These are phyloP conservation scores for Zosterops hypoxanthus DNA, from an alignment of 2,113 vertebrate species.

Conservation along the genomic window DNA sequence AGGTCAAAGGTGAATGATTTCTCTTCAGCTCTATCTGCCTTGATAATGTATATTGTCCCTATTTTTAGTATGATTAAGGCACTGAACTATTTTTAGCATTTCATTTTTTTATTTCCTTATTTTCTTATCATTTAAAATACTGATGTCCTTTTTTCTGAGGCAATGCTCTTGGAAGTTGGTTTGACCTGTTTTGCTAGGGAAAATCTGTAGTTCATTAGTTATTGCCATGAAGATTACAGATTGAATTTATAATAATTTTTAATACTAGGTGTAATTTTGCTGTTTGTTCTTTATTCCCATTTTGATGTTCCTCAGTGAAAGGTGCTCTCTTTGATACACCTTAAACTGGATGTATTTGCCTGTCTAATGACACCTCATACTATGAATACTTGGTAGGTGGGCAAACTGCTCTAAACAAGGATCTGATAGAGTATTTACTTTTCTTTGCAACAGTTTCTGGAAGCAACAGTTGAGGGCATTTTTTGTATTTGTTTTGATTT, in stretches of 20 bases:
- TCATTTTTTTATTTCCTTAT: not conserved
- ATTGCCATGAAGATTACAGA: not conserved
- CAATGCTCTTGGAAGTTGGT: not conserved
- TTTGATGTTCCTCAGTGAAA: slow-evolving; percentile 19
- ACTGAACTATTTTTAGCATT: not conserved
- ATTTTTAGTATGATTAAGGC: not conserved
- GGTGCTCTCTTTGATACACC: slow-evolving; percentile 18
- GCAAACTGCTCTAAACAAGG: not conserved
- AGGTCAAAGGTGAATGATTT: not conserved
- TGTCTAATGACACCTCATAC: not conserved
- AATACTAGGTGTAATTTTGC: not conserved
- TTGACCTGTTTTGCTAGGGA: not conserved
- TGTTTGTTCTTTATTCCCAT: not conserved
- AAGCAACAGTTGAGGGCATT: not conserved
- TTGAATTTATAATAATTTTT: slow-evolving; percentile 10
- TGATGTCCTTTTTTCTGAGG: not conserved
- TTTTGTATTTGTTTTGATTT: not conserved
- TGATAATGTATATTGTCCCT: not conserved
- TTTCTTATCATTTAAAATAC: not conserved
- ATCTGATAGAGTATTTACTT: not conserved
- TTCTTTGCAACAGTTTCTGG: not conserved
- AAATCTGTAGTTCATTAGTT: slow-evolving; percentile 5
- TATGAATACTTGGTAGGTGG: not conserved
- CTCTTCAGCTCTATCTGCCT: not conserved
- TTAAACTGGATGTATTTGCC: not conserved